These are phyloP conservation scores for Zosterops lateralis DNA, from an alignment of 2,113 vertebrate genomes.

Conservation along the genomic window DNA sequence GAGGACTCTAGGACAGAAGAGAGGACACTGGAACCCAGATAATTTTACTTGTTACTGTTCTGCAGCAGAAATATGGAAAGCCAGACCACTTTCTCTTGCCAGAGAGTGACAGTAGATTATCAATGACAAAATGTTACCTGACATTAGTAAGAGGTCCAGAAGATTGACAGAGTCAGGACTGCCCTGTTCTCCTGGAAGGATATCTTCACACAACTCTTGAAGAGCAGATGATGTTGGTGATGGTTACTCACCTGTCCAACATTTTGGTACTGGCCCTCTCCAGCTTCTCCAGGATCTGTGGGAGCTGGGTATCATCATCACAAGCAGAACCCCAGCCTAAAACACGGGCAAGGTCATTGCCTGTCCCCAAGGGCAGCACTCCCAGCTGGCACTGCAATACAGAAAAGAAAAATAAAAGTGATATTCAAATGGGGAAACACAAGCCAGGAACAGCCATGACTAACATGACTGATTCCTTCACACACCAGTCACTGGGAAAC, in stretches of 20 bases:
- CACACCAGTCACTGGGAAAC: neutral
- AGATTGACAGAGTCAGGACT: neutral
- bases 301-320: constrained; percentile 93
- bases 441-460: neutral
- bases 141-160: neutral
- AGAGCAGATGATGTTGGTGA: neutral
- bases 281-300: constrained; percentile 95
- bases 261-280: constrained; percentile 98
- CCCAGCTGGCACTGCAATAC: constrained; percentile 88
- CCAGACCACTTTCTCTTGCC: neutral
- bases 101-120: neutral
- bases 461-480: neutral
- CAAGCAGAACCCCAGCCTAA: constrained; percentile 96
- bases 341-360: constrained; percentile 93
- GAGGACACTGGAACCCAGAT: neutral
- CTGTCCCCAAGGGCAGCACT: constrained; percentile 92
- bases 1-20: neutral
- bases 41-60: neutral
- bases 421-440: neutral
- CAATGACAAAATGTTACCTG: neutral
- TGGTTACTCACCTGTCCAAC: constrained; percentile 85
- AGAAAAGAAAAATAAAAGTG: neutral
- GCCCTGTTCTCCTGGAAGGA: neutral
- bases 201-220: neutral
- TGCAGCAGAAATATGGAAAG: neutral